Evolutionary conservation across 2,797 vertebrate species (phyloP).

Genomic region (Periparus ater): DNA sequence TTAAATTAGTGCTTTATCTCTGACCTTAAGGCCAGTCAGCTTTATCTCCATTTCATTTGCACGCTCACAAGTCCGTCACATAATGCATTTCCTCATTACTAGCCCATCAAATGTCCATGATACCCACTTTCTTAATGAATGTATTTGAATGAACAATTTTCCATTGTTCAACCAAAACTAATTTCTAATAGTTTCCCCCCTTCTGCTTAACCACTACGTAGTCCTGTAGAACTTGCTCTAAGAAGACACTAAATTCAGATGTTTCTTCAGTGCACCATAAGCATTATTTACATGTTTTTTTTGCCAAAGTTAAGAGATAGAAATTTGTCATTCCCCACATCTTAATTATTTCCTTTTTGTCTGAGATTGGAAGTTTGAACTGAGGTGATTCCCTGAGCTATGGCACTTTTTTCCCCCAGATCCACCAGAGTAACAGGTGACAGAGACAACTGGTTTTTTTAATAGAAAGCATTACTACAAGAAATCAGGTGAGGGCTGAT

Average conservation of each 20-base stretch:
- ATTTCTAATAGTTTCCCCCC: neutral
- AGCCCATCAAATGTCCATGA: neutral
- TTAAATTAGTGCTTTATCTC: neutral
- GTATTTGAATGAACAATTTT: neutral
- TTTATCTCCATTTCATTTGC: neutral
- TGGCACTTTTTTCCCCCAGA: neutral
- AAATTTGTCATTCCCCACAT: neutral
- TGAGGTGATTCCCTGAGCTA: neutral
- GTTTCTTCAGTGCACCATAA: neutral
- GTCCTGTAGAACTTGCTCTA: neutral
- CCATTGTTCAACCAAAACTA: neutral
- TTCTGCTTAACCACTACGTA: neutral
- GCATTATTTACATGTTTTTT: neutral
- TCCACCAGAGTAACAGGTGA: neutral
- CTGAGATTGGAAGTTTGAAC: neutral
- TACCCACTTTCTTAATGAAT: neutral
- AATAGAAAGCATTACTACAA: neutral
- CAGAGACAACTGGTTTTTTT: neutral
- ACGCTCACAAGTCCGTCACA: neutral
- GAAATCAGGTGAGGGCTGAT: neutral
- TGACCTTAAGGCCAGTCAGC: neutral
- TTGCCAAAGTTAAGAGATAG: neutral
- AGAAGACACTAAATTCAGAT: neutral
- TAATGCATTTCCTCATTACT: neutral
- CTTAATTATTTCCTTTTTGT: neutral